A percentile compares a stretch with the other conserved stretches of the same genome.
Evolutionary conservation across 1,140 invertebrate species (phyloP).

Genomic region (Drosophila lowei): DNA sequence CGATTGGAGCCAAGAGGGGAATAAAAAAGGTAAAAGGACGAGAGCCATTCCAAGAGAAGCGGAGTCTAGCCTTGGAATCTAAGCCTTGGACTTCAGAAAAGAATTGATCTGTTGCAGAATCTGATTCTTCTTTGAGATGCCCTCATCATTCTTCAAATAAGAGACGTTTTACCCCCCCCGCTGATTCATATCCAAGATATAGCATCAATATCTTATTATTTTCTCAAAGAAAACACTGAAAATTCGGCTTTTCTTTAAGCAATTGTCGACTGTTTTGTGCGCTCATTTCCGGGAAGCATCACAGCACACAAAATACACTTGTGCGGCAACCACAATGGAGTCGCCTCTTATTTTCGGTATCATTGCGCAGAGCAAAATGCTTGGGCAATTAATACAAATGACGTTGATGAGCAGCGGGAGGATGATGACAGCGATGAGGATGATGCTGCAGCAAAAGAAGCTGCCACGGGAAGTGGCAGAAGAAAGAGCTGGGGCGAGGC

Average conservation of each 20-base stretch:
- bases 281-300: slow-evolving; percentile 3
- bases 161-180: no score
- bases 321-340: background rate
- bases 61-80: no score
- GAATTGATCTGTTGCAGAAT: no score
- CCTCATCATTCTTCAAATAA: no score
- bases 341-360: slow-evolving; percentile 68
- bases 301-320: slow-evolving; percentile 4
- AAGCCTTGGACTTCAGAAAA: no score
- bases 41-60: no score
- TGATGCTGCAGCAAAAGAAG: slow-evolving; percentile 15
- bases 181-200: no score
- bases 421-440: slow-evolving; percentile 40
- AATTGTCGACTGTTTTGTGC: slow-evolving; percentile 6
- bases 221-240: background rate
- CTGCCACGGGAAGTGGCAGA: background rate
- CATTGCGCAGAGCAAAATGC: slow-evolving; percentile 73
- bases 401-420: slow-evolving; percentile 63
- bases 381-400: slow-evolving; percentile 80
- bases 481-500: no score
- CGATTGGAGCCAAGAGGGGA: no score
- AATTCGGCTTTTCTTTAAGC: background rate
- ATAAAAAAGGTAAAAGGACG: no score
- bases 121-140: no score
- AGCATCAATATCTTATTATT: no score